These are phyloP conservation scores for sheep (Ovis aries) DNA, from an alignment of 2,113 vertebrate genomes.

Conservation along the genomic window DNA sequence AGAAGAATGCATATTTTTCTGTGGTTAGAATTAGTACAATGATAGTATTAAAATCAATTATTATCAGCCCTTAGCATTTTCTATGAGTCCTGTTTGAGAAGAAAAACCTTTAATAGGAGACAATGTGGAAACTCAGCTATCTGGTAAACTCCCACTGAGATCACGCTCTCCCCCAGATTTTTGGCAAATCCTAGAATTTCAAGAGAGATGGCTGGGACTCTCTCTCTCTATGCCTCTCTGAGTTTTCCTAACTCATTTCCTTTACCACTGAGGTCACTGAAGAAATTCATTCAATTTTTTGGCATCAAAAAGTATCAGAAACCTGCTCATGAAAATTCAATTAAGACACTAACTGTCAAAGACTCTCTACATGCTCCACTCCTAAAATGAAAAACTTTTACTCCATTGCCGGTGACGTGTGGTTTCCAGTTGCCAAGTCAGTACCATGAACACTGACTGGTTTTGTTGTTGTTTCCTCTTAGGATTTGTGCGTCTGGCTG, in stretches of 20 bases:
- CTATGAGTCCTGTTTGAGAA: neutral
- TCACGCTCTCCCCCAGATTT: neutral
- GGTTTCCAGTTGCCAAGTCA: too few relatives aligned
- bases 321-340: too few relatives aligned
- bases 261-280: neutral
- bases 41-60: neutral
- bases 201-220: neutral
- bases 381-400: too few relatives aligned
- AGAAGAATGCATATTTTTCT: too few relatives aligned
- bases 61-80: neutral
- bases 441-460: too few relatives aligned
- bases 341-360: too few relatives aligned
- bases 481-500: too few relatives aligned
- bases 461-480: too few relatives aligned
- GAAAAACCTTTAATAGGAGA: neutral
- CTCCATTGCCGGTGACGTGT: rapidly evolving
- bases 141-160: neutral
- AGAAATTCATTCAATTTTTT: neutral
- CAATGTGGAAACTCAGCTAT: neutral
- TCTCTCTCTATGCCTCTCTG: neutral
- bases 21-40: neutral
- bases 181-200: neutral
- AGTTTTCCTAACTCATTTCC: neutral
- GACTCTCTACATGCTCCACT: too few relatives aligned
- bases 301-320: too few relatives aligned